Base-by-base conservation (phyloP, 1,140 invertebrate species). In the Episyrphus balteatus region DNA sequence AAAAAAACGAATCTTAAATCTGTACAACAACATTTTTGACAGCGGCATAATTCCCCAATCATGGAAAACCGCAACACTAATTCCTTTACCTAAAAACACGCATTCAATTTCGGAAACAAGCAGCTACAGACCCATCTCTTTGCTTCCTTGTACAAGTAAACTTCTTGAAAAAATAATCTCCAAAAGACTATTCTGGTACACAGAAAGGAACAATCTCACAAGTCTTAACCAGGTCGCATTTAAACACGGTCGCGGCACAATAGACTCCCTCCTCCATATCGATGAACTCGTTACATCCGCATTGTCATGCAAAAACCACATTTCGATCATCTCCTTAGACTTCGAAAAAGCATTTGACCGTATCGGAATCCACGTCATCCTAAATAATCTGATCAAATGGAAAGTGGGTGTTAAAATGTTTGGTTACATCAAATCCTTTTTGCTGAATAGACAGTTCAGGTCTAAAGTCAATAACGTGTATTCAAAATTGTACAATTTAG, bases 31-130 rank as follows among this genome's bases (percentile, higher is more conserved):
- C 10, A 48, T 48, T n/a, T 13, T 48, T 30, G n/a, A 43, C 9
- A 15, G 18, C 9, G 41, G 47, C 14, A 37, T 18, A 33, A 44
- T 34, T 41, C 41, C 41, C 9, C 40, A 48, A 42, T 19, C 14
- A 7, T 48, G 46, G 46, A 31, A 34, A 8, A 48, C 26, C 14
- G 45, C 49, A 10, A 51, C 33, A 8, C 42, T 39, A 12, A 42
- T 51, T 21, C 46, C 46, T 12, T 48, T 51, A 3, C 45, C 40
- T 19, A 48, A 48, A n/a, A n/a, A n/a, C n/a, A n/a, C n/a, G n/a
- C n/a, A 39, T 34, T 31, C 9, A 45, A 52, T 15, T n/a, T n/a
- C n/a, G n/a, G n/a, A 52, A 52, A 36, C 47, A 21, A 19, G 7
- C 12, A 15, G n/a, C 15, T 48, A 48, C 14, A n/a, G 46, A 12